Conservation (phyloP, 2,113 vertebrate genomes). For the Microtus richardsoni region DNA sequence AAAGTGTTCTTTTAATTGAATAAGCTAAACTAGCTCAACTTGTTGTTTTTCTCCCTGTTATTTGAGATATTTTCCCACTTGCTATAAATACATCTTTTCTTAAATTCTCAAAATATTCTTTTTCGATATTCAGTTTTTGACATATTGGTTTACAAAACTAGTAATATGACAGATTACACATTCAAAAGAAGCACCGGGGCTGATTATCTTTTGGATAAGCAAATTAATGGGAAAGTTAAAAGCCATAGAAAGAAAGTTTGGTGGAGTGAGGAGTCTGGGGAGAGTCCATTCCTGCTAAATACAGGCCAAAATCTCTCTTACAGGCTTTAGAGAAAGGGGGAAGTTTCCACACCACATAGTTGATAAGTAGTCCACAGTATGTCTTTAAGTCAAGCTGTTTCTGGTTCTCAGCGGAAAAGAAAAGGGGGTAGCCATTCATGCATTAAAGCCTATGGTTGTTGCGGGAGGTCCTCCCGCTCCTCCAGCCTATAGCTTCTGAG, state of each 20-base stretch:
- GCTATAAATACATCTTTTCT: background rate
- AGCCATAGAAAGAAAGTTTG: background rate
- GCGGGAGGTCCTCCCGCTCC: too few relatives aligned
- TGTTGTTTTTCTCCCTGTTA: background rate
- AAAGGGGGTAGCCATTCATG: background rate
- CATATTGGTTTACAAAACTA: background rate
- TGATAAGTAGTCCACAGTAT: background rate
- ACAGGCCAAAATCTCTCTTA: background rate
- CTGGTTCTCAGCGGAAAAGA: background rate
- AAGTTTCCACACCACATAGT: background rate
- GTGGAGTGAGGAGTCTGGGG: background rate
- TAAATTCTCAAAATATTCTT: background rate
- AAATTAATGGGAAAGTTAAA: background rate
- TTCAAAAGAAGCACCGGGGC: background rate
- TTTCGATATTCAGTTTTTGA: background rate
- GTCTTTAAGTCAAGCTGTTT: background rate
- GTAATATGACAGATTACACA: background rate
- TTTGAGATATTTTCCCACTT: slow-evolving; percentile 27
- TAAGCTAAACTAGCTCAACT: background rate
- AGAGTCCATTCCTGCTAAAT: background rate
- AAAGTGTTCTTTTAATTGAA: background rate
- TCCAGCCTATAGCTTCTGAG: too few relatives aligned
- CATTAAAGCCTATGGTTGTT: background rate
- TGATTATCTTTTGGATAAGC: background rate
- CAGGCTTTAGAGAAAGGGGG: background rate